A percentile compares a stretch with the other conserved stretches of the same genome.
These are phyloP conservation scores for Nymphicus hollandicus DNA, from an alignment of 2,113 vertebrate genomes.

Conservation along the genomic window DNA sequence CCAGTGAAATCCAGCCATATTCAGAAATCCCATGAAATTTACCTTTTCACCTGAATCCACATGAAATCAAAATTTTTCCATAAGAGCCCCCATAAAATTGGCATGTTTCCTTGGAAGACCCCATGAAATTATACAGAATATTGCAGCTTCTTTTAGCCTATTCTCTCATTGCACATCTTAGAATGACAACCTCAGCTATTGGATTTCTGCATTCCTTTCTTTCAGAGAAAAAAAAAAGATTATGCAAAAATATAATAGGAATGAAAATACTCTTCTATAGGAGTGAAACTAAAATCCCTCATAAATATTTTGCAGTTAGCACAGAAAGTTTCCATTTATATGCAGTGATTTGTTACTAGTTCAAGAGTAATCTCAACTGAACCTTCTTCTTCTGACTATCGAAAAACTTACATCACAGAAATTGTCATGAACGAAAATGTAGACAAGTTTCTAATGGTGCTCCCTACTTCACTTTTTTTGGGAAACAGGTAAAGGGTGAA, in stretches of 20 bases:
- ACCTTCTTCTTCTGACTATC: background rate
- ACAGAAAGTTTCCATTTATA: background rate
- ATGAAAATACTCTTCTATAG: background rate
- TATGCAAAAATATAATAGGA: background rate
- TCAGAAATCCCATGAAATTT: slow-evolving; percentile 73
- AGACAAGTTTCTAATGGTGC: background rate
- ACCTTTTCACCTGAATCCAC: slow-evolving; percentile 72
- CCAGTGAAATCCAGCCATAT: slow-evolving; percentile 67
- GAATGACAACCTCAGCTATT: slow-evolving; percentile 30
- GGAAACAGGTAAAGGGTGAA: background rate
- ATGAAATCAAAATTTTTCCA: slow-evolving; percentile 71
- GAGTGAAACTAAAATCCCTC: background rate
- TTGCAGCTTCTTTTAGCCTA: slow-evolving; percentile 48
- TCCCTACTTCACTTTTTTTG: background rate
- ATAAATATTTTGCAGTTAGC: background rate
- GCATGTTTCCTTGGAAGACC: slow-evolving; percentile 65
- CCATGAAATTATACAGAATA: slow-evolving; percentile 74
- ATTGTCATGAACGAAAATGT: background rate
- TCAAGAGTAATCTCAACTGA: background rate
- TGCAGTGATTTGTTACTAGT: background rate
- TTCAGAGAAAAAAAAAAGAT: background rate
- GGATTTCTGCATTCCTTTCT: slow-evolving; percentile 11
- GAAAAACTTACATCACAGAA: background rate
- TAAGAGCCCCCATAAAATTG: slow-evolving; percentile 68
- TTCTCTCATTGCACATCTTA: slow-evolving; percentile 27